A percentile compares a stretch with the other conserved stretches of the same genome.
These are phyloP conservation scores for Gobiocypris rarus DNA, from an alignment of 2,113 vertebrate genomes.

Conservation along the genomic window DNA sequence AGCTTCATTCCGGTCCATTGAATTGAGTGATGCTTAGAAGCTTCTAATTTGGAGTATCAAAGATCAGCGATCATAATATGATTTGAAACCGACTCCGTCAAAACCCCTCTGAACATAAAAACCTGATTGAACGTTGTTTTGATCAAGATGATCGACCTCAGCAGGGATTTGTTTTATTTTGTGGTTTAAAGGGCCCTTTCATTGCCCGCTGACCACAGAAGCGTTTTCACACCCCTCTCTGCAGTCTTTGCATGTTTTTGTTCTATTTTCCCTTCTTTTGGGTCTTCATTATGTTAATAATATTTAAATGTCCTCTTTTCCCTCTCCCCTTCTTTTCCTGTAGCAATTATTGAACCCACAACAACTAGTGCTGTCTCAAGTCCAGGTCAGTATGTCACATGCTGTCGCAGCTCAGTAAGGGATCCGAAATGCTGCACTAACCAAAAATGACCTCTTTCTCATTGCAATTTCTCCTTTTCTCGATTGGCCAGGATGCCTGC, in stretches of 20 bases:
- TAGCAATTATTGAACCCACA: conserved; percentile 99
- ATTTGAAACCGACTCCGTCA: conserved; percentile 45
- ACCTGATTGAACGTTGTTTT: neutral
- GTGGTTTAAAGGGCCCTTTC: neutral
- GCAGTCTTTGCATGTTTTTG: conserved; percentile 50
- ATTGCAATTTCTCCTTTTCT: conserved; percentile 63
- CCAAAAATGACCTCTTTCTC: conserved; percentile 67
- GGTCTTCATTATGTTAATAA: conserved; percentile 86
- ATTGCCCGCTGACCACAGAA: neutral
- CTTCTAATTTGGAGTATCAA: conserved; percentile 48
- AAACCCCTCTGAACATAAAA: conserved; percentile 29
- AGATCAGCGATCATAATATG: conserved; percentile 42
- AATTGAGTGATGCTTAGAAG: conserved; percentile 51
- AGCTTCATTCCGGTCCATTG: conserved; percentile 49
- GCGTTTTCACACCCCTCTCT: conserved; percentile 12
- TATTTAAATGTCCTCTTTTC: conserved; percentile 90
- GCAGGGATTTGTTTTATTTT: conserved; percentile 17
- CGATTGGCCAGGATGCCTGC: conserved; percentile 76
- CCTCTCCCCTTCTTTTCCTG: conserved; percentile 85
- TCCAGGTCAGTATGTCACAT: conserved; percentile 98
- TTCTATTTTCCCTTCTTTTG: conserved; percentile 56
- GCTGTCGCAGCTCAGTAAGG: conserved; percentile 83
- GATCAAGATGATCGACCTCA: conserved; percentile 6
- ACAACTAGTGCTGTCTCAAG: conserved; percentile 97
- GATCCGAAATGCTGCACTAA: conserved; percentile 69